Evolutionary conservation across 2,113 vertebrate species (phyloP).

Genomic region (Upupa epops): DNA sequence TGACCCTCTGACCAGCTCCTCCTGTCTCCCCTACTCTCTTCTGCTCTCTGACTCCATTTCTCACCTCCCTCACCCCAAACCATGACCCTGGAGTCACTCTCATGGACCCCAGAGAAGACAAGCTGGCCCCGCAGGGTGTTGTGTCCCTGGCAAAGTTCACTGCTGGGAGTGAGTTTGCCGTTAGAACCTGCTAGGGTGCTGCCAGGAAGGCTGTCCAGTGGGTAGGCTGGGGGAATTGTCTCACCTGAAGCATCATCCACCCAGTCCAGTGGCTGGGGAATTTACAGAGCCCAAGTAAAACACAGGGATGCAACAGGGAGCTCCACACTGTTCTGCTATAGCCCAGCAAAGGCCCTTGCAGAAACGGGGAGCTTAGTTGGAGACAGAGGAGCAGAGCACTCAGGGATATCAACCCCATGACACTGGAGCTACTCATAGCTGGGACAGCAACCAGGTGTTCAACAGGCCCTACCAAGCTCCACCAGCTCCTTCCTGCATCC

Average conservation of each 20-base stretch:
- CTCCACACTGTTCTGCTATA: rapidly evolving
- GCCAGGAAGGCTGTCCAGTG: rapidly evolving
- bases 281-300: background rate
- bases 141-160: background rate
- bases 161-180: background rate
- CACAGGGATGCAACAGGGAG: rapidly evolving
- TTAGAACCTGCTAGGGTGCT: background rate
- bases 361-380: background rate
- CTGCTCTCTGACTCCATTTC: background rate
- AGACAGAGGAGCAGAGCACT: background rate
- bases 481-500: background rate
- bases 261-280: background rate
- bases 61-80: background rate
- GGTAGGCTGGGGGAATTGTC: rapidly evolving
- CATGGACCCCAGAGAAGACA: background rate
- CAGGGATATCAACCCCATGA: background rate
- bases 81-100: rapidly evolving
- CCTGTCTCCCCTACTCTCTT: background rate
- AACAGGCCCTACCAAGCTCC: no score
- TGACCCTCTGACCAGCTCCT: background rate
- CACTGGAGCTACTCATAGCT: rapidly evolving
- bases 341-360: background rate
- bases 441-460: rapidly evolving
- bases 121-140: background rate
- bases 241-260: background rate